These are phyloP conservation scores for Auanema sp. DNA, from an alignment of 2,888 invertebrate species.

Conservation along the genomic window DNA sequence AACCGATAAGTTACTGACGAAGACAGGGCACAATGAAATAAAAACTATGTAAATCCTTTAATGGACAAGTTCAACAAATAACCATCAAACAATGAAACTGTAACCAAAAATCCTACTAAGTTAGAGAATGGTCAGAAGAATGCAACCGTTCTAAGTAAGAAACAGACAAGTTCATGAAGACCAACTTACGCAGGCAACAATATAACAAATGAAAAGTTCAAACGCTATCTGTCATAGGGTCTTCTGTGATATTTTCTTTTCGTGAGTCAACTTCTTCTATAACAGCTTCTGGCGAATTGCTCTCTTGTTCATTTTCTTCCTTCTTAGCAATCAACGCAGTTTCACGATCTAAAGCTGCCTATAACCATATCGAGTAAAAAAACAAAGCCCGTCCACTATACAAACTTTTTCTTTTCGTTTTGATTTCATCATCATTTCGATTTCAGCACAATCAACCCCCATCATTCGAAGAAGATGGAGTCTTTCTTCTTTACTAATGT, in stretches of 20 bases:
- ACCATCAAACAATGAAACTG: no score
- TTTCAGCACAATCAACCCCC: conserved; percentile 49
- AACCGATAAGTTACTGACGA: no score
- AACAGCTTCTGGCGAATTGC: not conserved
- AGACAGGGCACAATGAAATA: no score
- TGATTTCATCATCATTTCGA: conserved; percentile 48
- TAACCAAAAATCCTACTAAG: no score
- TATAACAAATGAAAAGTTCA: no score
- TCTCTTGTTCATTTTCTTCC: not conserved
- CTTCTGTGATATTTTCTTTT: not conserved
- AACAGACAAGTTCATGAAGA: no score
- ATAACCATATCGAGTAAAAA: not conserved
- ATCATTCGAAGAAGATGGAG: conserved; percentile 50
- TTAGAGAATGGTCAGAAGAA: no score
- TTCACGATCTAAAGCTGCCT: conserved; percentile 13
- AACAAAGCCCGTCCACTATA: not conserved
- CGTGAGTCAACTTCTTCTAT: not conserved
- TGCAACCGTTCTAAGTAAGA: no score
- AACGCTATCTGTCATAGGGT: conserved; percentile 5
- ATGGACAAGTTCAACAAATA: no score
- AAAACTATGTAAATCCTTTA: no score
- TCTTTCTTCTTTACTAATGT: conserved; percentile 52
- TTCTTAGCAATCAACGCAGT: conserved; percentile 14
- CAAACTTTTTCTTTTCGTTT: conserved; percentile 46
- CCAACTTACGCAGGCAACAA: no score